Evolutionary conservation across 2,888 invertebrate genomes (phyloP), one percentile per base, ranked within the genome.

Genomic region (Ramazzottius varieornatus): DNA sequence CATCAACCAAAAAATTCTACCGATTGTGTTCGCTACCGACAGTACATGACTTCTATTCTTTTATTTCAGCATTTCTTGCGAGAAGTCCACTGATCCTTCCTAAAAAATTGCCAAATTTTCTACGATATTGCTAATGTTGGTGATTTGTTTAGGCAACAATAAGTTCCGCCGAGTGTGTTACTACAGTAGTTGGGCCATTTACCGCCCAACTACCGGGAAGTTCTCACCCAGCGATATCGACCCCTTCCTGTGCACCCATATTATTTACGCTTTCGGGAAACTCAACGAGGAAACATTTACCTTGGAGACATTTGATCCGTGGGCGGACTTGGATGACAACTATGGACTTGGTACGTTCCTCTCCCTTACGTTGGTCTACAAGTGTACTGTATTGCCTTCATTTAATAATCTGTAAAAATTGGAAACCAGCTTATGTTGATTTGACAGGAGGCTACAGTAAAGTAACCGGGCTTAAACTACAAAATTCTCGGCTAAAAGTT

Each of bases 201-300:
- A 54, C 54, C 20, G 54, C 8, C 54, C 54, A 13, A 29, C 20
- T 16, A 54, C n/a, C 4, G 54, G 54, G 16, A 54, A 54, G 24
- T 54, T 54, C 24, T 24, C n/a, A 16, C 54, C 54, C 8, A n/a
- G 20, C 20, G 54, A 54, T 29, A 54, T 54, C 24, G 54, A 54
- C 29, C 54, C 54, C 16, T 54, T 54, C 29, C 29, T 54, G 4
- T 54, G 54, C 54, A 54, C 54, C 8, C 54, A 54, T 24, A 54
- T 54, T 8, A 54, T 54, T 54, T 54, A 54, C 54, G 54, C 54
- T 29, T 54, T 54, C 29, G 54, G n/a, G 4, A 54, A 54, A 54
- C 29, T 54, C 4, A 54, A 54, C 29, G 54, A 54, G 24, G 54
- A 54, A 24, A 24, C 20, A 8, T 54, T 29, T 29, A 54, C 29